These are phyloP conservation scores for Psittacula echo DNA, from an alignment of 2,797 vertebrate genomes.

Conservation along the genomic window DNA sequence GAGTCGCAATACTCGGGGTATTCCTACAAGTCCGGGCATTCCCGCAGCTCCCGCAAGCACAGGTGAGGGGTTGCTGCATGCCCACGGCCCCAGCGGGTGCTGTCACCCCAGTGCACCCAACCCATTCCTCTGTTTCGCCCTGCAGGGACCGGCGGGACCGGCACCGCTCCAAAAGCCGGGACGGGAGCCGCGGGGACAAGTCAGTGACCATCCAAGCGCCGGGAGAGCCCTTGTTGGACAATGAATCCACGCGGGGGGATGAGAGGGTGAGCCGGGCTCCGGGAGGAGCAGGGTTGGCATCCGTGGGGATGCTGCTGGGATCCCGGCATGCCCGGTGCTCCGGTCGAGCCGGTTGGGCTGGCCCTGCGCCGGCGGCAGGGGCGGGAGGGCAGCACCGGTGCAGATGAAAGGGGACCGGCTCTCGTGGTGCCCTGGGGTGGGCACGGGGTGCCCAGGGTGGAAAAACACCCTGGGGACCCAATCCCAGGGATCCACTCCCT, in stretches of 20 bases:
- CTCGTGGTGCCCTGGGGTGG: neutral
- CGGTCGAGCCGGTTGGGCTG: neutral
- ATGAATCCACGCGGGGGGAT: constrained; percentile 89
- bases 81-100: rapidly evolving
- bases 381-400: neutral
- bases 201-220: constrained; percentile 92
- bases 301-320: neutral
- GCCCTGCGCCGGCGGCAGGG: neutral
- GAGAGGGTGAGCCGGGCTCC: constrained; percentile 81
- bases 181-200: constrained; percentile 88
- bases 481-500: neutral
- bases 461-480: neutral
- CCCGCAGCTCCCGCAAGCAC: constrained; percentile 90
- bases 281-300: rapidly evolving
- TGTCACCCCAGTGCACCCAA: neutral
- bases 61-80: constrained; percentile 70
- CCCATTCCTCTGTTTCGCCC: neutral
- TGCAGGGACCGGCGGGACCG: constrained; percentile 88
- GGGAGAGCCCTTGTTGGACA: constrained; percentile 87
- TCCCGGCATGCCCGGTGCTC: neutral
- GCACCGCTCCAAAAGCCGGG: constrained; percentile 90
- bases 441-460: neutral
- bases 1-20: constrained; percentile 95
- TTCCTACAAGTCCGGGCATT: constrained; percentile 93
- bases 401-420: neutral